These are phyloP conservation scores for Bombus superbus DNA, from an alignment of 1,140 invertebrate species.

Conservation along the genomic window DNA sequence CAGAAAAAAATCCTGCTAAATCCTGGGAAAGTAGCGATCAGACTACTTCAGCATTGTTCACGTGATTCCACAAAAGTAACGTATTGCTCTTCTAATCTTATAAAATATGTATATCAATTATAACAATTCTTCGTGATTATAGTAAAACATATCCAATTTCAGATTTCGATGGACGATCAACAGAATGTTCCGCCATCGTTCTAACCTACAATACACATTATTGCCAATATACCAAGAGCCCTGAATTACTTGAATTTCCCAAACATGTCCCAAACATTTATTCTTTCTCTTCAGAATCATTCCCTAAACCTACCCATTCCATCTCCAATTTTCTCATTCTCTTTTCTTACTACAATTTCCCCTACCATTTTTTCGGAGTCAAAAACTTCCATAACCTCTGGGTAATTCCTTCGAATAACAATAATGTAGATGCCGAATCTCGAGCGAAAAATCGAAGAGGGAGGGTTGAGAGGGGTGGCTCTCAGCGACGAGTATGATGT, in stretches of 20 bases:
- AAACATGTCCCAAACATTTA: neutral
- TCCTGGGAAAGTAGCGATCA: conserved; percentile 32
- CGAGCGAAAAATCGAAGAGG: conserved; percentile 16
- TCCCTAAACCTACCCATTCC: no score
- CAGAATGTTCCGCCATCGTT: neutral
- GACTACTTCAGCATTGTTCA: neutral
- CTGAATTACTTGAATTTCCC: neutral
- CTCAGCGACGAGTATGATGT: conserved; percentile 73
- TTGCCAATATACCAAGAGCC: neutral
- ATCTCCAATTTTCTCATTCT: neutral
- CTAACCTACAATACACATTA: neutral
- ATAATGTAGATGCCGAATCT: neutral
- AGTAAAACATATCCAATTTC: neutral
- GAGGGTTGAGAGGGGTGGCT: neutral
- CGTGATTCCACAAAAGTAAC: neutral
- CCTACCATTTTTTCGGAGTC: neutral
- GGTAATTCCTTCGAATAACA: neutral
- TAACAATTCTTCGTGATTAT: neutral
- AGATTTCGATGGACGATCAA: neutral
- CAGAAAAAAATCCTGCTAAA: conserved; percentile 33
- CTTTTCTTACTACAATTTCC: no score
- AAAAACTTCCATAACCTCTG: neutral
- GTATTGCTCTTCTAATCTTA: neutral
- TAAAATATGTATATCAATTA: neutral
- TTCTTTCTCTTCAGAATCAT: neutral